Evolutionary conservation across 2,888 invertebrate species (phyloP).

Genomic region (Lochmaea crataegi): DNA sequence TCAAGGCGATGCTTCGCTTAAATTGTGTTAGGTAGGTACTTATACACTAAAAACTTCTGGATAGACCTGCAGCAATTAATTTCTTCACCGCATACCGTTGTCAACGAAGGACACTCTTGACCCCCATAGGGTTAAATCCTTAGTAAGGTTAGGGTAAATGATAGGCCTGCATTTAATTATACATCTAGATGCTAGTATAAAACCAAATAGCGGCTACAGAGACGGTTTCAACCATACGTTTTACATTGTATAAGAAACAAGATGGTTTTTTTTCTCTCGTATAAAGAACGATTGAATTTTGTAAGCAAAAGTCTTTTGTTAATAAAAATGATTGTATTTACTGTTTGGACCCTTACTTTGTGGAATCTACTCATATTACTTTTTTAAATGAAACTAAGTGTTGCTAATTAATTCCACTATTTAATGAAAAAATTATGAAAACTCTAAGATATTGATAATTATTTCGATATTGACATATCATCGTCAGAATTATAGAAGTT

Average conservation of each 20-base stretch:
- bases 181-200: slow-evolving; percentile 42
- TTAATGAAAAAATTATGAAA: too few species aligned
- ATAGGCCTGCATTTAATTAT: slow-evolving; percentile 49
- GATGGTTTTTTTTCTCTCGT: too few species aligned
- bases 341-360: too few species aligned
- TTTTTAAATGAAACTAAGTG: too few species aligned
- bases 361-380: too few species aligned
- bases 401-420: too few species aligned
- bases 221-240: background rate
- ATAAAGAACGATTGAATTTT: too few species aligned
- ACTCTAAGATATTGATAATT: too few species aligned
- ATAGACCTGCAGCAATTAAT: slow-evolving; percentile 34
- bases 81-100: slow-evolving; percentile 34
- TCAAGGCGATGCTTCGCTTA: background rate
- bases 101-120: slow-evolving; percentile 40
- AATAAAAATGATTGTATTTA: too few species aligned
- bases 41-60: slow-evolving; percentile 22
- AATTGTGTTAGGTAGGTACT: slow-evolving; percentile 16
- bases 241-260: background rate
- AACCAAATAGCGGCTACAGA: background rate
- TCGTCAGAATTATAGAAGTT: too few species aligned
- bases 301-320: too few species aligned
- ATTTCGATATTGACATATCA: too few species aligned
- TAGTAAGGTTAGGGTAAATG: slow-evolving; percentile 34
- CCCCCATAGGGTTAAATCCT: slow-evolving; percentile 41